Conservation (phyloP, 1,140 invertebrate species). For the Cotesia glomerata region DNA sequence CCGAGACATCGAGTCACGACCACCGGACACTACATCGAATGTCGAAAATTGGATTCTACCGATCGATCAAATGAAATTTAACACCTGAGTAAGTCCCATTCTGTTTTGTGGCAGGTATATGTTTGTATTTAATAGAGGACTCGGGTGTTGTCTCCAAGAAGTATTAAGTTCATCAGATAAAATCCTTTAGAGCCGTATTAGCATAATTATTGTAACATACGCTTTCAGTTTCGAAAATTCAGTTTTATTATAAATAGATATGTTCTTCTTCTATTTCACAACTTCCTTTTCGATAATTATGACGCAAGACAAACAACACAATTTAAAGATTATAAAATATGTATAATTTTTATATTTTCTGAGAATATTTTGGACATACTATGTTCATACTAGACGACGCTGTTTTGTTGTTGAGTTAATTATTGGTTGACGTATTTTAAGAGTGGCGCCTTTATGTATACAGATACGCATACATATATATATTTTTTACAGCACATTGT, state of each 20-base stretch:
- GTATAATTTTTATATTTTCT: no score
- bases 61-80: constrained; percentile 31
- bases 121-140: neutral
- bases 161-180: neutral
- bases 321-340: no score
- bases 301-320: no score
- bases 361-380: neutral
- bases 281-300: no score
- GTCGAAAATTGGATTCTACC: constrained; percentile 24
- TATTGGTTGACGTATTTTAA: constrained; percentile 22
- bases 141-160: constrained; percentile 1
- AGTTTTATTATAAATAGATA: neutral
- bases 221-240: neutral
- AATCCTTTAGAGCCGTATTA: neutral
- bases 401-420: constrained; percentile 13
- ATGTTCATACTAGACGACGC: neutral
- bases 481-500: neutral
- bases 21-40: constrained; percentile 1
- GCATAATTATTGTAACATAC: neutral
- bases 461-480: no score
- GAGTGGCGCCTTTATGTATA: neutral
- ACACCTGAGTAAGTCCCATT: constrained; percentile 19
- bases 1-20: neutral
- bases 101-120: neutral
- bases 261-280: neutral